Evolutionary conservation across 2,888 invertebrate genomes (phyloP).

Genomic region (Polymixis lichenea): DNA sequence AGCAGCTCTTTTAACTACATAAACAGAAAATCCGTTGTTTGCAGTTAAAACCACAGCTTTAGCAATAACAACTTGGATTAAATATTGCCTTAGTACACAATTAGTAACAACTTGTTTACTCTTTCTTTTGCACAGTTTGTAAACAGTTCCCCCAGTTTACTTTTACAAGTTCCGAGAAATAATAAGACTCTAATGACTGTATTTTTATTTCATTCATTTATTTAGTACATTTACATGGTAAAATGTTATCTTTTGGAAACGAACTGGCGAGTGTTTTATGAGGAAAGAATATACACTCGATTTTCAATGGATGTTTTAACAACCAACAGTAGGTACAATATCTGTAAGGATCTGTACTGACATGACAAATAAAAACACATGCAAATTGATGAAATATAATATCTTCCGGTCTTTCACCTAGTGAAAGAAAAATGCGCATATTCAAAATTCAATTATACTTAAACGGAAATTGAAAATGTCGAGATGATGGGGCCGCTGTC

Average conservation of each 20-base stretch:
- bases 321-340: not conserved
- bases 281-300: not conserved
- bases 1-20: constrained; percentile 33
- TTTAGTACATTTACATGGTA: constrained; percentile 12
- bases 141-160: constrained; percentile 52
- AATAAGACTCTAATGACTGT: constrained; percentile 55
- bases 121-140: constrained; percentile 57
- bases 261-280: not conserved
- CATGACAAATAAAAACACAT: constrained; percentile 35
- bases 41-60: constrained; percentile 39
- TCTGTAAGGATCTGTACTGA: not conserved
- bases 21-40: constrained; percentile 42
- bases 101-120: constrained; percentile 59
- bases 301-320: not conserved
- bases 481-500: constrained; percentile 71
- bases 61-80: constrained; percentile 59
- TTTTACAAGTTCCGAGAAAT: constrained; percentile 44
- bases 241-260: constrained; percentile 23
- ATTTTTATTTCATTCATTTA: constrained; percentile 39
- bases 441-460: constrained; percentile 83
- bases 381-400: constrained; percentile 46
- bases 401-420: constrained; percentile 32
- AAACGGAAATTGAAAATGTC: constrained; percentile 85
- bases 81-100: constrained; percentile 57
- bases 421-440: constrained; percentile 68